Evolutionary conservation across 2,113 vertebrate genomes (phyloP).

Genomic region (Rhinolophus sinicus): DNA sequence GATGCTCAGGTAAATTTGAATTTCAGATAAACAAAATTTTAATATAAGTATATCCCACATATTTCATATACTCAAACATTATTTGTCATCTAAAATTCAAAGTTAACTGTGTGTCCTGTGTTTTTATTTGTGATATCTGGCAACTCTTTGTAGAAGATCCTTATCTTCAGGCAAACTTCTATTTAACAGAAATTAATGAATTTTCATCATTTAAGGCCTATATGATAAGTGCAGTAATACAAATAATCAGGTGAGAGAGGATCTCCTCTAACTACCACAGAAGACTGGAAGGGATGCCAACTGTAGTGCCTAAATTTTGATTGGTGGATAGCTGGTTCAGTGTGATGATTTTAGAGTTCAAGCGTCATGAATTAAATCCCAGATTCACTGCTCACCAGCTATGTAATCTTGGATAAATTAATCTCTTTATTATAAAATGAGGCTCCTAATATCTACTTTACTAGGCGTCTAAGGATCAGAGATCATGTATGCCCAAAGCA

Average conservation of each 20-base stretch:
- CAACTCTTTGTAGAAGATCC: too few species aligned
- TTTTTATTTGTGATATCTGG: background rate
- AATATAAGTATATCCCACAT: background rate
- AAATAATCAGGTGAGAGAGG: background rate
- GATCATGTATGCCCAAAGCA: constrained; percentile 19
- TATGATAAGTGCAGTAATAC: background rate
- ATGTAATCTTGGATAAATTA: background rate
- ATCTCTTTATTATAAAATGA: background rate
- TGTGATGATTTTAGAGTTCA: background rate
- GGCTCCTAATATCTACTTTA: background rate
- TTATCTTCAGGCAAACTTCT: background rate
- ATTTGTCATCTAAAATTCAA: background rate
- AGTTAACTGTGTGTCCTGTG: background rate
- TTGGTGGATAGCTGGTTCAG: background rate
- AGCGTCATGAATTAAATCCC: constrained; percentile 5
- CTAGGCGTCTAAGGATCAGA: background rate
- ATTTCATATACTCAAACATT: background rate
- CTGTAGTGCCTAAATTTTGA: background rate
- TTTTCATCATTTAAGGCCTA: background rate
- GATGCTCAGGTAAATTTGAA: background rate
- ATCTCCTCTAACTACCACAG: background rate
- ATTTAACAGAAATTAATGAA: constrained; percentile 13
- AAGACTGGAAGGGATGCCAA: background rate
- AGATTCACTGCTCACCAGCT: background rate
- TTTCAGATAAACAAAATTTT: background rate